A percentile compares a stretch with the other conserved stretches of the same genome.
Conservation (phyloP, 2,797 vertebrate species). For the Sebastes matsubarae region DNA sequence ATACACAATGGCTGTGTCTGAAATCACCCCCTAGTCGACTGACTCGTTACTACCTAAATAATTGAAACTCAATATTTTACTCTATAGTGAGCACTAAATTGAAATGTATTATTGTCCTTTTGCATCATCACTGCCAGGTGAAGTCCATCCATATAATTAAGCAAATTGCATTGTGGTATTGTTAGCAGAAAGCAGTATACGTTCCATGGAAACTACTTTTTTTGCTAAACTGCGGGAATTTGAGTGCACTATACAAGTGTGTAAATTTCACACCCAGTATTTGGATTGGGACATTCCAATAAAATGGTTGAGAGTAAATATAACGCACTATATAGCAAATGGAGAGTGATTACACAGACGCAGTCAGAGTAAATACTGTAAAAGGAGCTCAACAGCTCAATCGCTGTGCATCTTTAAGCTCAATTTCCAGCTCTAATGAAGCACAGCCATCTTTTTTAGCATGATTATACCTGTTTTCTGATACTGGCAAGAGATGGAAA, state of each 20-base stretch:
- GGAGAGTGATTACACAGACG: neutral
- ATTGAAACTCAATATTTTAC: neutral
- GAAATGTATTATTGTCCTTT: neutral
- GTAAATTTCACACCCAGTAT: neutral
- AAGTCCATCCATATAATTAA: neutral
- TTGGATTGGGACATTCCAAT: neutral
- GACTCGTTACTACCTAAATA: no score
- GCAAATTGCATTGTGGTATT: neutral
- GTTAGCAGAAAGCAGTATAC: neutral
- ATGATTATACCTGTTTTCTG: neutral
- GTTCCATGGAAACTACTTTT: neutral
- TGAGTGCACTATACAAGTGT: neutral
- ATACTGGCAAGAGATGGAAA: conserved; percentile 53
- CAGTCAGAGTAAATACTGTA: neutral
- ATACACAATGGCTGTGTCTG: no score
- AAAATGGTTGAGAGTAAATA: neutral
- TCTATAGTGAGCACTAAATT: neutral
- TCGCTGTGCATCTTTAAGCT: neutral
- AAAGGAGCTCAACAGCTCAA: neutral
- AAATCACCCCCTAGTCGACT: no score
- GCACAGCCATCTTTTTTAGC: neutral
- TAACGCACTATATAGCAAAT: no score
- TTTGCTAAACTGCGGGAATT: neutral
- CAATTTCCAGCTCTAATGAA: neutral
- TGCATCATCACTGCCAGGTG: neutral